Evolutionary conservation across 2,797 vertebrate species (phyloP).

Genomic region (Takifugu rubripes): DNA sequence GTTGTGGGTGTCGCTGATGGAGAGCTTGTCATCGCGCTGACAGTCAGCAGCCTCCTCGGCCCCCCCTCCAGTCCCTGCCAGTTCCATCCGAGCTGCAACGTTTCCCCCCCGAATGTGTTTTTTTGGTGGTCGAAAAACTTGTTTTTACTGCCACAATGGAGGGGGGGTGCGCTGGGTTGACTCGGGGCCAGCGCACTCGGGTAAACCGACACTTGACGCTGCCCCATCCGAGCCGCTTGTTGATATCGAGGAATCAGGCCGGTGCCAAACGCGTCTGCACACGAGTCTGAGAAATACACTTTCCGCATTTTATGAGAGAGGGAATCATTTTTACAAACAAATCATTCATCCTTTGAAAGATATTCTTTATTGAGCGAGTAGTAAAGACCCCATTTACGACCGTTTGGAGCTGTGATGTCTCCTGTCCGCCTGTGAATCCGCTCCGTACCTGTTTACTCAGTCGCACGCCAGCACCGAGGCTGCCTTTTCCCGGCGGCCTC

Average conservation of each 20-base stretch:
- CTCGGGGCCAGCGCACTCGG: neutral
- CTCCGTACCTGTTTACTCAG: conserved; percentile 61
- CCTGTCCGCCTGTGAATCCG: neutral
- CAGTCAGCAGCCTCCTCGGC: conserved; percentile 12
- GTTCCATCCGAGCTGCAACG: too few relatives aligned
- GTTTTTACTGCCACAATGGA: too few relatives aligned
- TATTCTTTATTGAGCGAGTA: conserved; percentile 13
- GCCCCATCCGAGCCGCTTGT: conserved; percentile 38
- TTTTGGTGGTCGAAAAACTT: too few relatives aligned
- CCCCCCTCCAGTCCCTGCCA: neutral
- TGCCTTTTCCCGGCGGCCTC: conserved; percentile 44
- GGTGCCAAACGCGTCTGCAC: conserved; percentile 4
- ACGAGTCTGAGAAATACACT: neutral
- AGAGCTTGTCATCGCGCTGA: conserved; percentile 7
- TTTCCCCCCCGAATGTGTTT: too few relatives aligned
- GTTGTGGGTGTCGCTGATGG: conserved; percentile 17
- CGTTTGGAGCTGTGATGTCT: too few relatives aligned
- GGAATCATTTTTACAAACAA: conserved; percentile 16
- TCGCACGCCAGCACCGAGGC: conserved; percentile 37
- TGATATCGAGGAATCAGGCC: conserved; percentile 42
- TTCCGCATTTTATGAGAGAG: neutral
- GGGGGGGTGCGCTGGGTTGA: too few relatives aligned
- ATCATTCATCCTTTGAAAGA: conserved; percentile 15
- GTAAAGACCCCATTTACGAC: neutral
- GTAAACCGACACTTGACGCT: conserved; percentile 48